Evolutionary conservation across 2,888 invertebrate genomes (phyloP).

Genomic region (Glaucopsyche alexis): DNA sequence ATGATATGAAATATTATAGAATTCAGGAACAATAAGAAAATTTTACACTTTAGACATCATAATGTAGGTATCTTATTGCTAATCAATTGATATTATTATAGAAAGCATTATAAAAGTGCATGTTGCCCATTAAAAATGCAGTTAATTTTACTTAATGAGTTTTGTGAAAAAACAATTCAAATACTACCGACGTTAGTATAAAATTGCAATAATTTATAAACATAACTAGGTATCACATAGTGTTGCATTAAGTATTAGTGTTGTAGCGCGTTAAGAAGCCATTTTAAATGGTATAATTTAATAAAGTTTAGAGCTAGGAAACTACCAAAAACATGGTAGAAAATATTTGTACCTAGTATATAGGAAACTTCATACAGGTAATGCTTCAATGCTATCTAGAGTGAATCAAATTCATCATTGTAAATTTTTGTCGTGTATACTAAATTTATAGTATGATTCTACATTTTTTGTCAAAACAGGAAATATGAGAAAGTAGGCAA

Average conservation of each 20-base stretch:
- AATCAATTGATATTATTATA: neutral
- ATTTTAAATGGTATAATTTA: constrained; percentile 26
- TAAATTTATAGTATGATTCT: constrained; percentile 19
- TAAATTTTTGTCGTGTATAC: constrained; percentile 40
- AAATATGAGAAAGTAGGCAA: constrained; percentile 7
- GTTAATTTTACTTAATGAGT: neutral
- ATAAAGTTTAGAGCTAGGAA: constrained; percentile 55
- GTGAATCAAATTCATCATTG: constrained; percentile 62
- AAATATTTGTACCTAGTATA: constrained; percentile 52
- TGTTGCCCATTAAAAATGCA: neutral
- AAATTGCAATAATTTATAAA: constrained; percentile 5
- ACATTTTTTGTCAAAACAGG: constrained; percentile 8
- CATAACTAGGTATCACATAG: neutral
- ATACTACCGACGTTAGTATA: neutral
- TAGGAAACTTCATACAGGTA: constrained; percentile 53
- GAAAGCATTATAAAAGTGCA: neutral
- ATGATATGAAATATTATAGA: neutral
- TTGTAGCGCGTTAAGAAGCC: constrained; percentile 8
- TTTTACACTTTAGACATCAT: neutral
- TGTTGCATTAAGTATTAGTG: constrained; percentile 19
- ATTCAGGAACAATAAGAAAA: neutral
- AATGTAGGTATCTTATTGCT: neutral
- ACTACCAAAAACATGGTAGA: constrained; percentile 64
- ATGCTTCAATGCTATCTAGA: constrained; percentile 41
- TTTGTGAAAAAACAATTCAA: neutral